Evolutionary conservation across 2,113 vertebrate genomes (phyloP).

Genomic region (Phrynocephalus versicolor): DNA sequence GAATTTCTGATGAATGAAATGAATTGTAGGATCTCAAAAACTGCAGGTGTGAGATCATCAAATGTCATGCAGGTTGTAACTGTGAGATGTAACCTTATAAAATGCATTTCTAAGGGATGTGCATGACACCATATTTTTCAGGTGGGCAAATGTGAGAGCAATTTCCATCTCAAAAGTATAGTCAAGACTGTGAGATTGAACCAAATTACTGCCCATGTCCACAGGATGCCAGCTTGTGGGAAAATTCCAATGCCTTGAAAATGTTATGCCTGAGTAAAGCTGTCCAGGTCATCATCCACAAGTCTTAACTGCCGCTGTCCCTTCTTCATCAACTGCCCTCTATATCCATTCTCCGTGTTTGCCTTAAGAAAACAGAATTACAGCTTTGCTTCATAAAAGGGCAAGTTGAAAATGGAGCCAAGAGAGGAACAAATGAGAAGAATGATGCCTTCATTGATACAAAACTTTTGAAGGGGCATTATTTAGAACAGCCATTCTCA

Average conservation of each 20-base stretch:
- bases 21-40: not conserved
- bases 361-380: not conserved
- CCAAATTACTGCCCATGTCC: not conserved
- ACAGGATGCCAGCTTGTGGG: not conserved
- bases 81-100: not conserved
- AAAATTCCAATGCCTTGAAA: not conserved
- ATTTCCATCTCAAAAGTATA: not conserved
- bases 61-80: slow-evolving; percentile 7
- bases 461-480: no score
- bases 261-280: not conserved
- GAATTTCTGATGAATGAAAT: not conserved
- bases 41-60: not conserved
- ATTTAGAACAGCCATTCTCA: no score
- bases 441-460: no score
- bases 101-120: not conserved
- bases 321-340: not conserved
- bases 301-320: no score
- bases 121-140: not conserved
- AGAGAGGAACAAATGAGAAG: not conserved
- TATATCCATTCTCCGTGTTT: not conserved
- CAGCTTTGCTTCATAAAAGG: not conserved
- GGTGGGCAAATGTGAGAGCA: not conserved
- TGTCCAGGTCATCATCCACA: not conserved
- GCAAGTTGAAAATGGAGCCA: not conserved
- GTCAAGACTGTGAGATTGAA: not conserved